Base-by-base conservation (phyloP, 92 coral and sea anemone genomes). In the Siderastrea siderea region DNA sequence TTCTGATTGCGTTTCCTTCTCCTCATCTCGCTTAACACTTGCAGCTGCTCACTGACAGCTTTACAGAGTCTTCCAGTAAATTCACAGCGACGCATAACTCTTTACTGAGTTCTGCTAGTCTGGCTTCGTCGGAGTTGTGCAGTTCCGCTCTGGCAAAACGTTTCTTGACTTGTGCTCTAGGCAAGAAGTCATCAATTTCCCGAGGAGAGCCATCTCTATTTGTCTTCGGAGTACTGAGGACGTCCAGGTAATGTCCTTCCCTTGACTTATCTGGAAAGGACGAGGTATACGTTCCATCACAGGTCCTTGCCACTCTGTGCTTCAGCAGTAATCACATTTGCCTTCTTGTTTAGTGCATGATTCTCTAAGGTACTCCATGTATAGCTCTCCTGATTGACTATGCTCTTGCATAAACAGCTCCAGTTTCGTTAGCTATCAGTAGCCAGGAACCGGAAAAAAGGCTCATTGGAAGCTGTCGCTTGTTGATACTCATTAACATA, bases 121-220 rank as follows among this genome's bases (percentile, higher is more conserved):
- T 88, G 50, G 62, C 14, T 74, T 82, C 74, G 58, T 82, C 71
- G 54, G 82, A 58, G 72, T 78, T 82, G 44, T 88, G 62, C 47
- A 19, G 77, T 50, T 82, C 79, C 75, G 88, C 87, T 19, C 11
- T 62, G 59, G 76, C 80, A 71, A 88, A 81, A 14, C 50, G 81
- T 74, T 81, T 82, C 91, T 88, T 88, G 53, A 71, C 82, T 73
- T 48, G n/a, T 68, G 91, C 91, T 88, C 88, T 72, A 8, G 88
- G 82, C 19, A 82, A 68, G 63, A 81, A 88, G 63, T 88, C 74
- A 73, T 82, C 87, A 73, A 88, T 64, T 49, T 88, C 91, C 55
- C 83, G 58, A 19, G 88, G 82, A 53, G 74, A 58, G 11, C 91
- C 83, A 66, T 88, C 92, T 14, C 74, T 75, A 64, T 73, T 87